These are phyloP conservation scores for Furcula furcula DNA, from an alignment of 2,888 invertebrate species.

Conservation along the genomic window DNA sequence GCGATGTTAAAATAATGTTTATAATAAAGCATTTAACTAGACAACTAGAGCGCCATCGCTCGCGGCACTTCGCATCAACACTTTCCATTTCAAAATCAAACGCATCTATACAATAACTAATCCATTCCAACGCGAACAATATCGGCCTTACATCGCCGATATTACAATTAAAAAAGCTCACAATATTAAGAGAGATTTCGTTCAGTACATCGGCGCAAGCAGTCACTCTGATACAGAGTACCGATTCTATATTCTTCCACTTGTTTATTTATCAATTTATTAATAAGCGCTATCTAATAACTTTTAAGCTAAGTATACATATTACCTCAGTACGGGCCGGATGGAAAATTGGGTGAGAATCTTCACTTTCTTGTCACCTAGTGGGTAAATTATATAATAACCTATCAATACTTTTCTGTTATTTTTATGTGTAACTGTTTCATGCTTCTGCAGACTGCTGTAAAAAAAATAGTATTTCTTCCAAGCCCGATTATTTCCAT, in stretches of 20 bases:
- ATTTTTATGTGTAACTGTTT: too few species aligned
- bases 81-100: conserved; percentile 53
- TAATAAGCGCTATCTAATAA: conserved; percentile 73
- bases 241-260: conserved; percentile 43
- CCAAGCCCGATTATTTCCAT: conserved; percentile 3
- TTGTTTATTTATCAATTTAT: conserved; percentile 44
- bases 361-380: too few species aligned
- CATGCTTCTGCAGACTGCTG: background rate
- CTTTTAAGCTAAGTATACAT: conserved; percentile 53
- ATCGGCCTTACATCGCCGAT: conserved; percentile 46
- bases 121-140: conserved; percentile 52
- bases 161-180: conserved; percentile 46
- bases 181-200: conserved; percentile 58
- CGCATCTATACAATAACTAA: conserved; percentile 56
- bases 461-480: background rate
- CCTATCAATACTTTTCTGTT: too few species aligned
- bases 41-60: conserved; percentile 42
- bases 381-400: too few species aligned
- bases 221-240: conserved; percentile 75
- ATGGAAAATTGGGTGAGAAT: background rate
- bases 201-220: conserved; percentile 59
- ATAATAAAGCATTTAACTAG: conserved; percentile 77
- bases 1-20: conserved; percentile 81
- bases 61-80: conserved; percentile 45
- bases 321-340: conserved; percentile 25